These are phyloP conservation scores for Nezara viridula DNA, from an alignment of 2,888 invertebrate species.

Conservation along the genomic window DNA sequence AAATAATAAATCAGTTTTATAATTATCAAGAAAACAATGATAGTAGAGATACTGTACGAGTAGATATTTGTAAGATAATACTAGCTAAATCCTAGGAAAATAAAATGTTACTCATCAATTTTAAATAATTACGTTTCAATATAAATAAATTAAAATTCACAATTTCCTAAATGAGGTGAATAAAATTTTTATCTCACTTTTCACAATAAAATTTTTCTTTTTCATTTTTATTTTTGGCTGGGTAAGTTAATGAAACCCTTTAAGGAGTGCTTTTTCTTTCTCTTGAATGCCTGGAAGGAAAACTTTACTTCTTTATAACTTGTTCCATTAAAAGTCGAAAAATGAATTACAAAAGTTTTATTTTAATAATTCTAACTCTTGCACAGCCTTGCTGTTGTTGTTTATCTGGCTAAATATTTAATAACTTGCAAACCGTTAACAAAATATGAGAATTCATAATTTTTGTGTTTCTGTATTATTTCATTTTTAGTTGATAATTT, in stretches of 20 bases:
- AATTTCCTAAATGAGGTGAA: background rate
- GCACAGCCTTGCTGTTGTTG: background rate
- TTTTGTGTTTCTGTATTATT: background rate
- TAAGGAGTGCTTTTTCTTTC: background rate
- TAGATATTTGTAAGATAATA: too few relatives aligned
- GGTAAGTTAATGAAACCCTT: background rate
- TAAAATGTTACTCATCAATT: background rate
- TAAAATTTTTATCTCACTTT: background rate
- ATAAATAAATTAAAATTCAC: background rate
- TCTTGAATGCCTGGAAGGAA: background rate
- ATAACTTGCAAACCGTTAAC: background rate
- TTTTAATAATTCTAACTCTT: background rate
- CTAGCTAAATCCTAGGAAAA: background rate
- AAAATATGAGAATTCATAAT: background rate
- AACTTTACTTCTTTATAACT: background rate
- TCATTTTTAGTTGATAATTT: too few relatives aligned
- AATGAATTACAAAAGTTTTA: background rate
- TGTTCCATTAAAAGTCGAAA: conserved; percentile 22
- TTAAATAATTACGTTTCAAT: background rate
- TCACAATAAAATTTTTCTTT: background rate
- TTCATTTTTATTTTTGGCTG: background rate
- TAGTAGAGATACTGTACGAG: too few relatives aligned
- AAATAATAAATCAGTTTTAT: too few relatives aligned
- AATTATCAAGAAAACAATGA: too few relatives aligned
- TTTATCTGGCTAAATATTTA: background rate